A percentile compares a stretch with the other conserved stretches of the same genome.
Conservation (phyloP, 2,888 invertebrate species). For the Nomada lathburiana region DNA sequence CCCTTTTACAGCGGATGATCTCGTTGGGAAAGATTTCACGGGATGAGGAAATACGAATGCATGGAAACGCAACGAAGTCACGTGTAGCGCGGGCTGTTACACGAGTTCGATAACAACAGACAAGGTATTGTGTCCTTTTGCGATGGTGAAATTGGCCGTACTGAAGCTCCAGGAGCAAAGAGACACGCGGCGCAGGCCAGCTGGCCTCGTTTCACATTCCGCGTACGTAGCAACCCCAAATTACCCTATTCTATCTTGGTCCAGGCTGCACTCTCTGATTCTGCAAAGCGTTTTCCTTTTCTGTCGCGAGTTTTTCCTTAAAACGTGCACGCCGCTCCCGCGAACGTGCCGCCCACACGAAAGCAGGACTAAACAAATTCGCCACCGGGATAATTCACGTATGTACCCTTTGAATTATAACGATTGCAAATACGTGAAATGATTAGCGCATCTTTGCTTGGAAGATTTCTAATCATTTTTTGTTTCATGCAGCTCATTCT, state of each 20-base stretch:
- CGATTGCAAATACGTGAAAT: not conserved
- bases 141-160: constrained; percentile 71
- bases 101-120: constrained; percentile 43
- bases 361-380: constrained; percentile 54
- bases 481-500: too few relatives aligned
- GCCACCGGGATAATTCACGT: not conserved
- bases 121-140: constrained; percentile 59
- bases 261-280: constrained; percentile 67
- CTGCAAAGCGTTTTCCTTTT: constrained; percentile 54
- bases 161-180: constrained; percentile 54
- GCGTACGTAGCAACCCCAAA: constrained; percentile 69
- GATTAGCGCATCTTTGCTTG: not conserved
- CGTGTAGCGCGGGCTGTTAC: constrained; percentile 18
- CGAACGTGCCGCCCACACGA: constrained; percentile 53
- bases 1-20: not conserved
- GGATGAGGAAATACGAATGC: not conserved
- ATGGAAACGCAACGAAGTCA: constrained; percentile 25
- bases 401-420: not conserved
- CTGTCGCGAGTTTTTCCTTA: constrained; percentile 39
- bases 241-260: constrained; percentile 69
- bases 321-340: constrained; percentile 38
- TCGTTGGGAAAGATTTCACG: not conserved
- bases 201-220: constrained; percentile 66
- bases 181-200: constrained; percentile 50
- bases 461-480: too few relatives aligned